Evolutionary conservation across 1,140 invertebrate genomes (phyloP).

Genomic region (Cephus cinctus): DNA sequence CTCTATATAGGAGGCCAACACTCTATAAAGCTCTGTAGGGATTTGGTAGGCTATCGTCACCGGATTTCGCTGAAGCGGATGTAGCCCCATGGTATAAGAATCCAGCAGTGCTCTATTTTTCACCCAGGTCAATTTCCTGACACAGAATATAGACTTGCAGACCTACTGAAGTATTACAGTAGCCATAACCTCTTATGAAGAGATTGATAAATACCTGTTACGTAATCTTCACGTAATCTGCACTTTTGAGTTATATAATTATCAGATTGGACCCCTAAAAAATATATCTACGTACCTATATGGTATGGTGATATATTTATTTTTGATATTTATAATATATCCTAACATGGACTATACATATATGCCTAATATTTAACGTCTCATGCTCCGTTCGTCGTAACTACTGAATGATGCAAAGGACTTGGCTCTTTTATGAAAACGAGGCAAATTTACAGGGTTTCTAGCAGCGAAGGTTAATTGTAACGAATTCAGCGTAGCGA

Average conservation of each 20-base stretch:
- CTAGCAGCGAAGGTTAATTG: slow-evolving; percentile 45
- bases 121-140: no score
- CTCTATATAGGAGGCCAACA: slow-evolving; percentile 37
- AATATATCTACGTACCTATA: no score
- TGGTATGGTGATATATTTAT: no score
- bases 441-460: slow-evolving; percentile 27
- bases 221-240: no score
- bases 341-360: no score
- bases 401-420: no score
- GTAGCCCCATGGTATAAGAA: slow-evolving; percentile 9
- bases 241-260: no score
- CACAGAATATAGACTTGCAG: not conserved
- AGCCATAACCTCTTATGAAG: not conserved
- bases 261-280: no score
- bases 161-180: slow-evolving; percentile 1
- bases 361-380: no score
- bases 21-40: slow-evolving; percentile 41
- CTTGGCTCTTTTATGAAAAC: slow-evolving; percentile 21
- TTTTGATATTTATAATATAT: no score
- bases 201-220: no score
- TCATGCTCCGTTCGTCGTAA: no score
- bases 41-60: slow-evolving; percentile 45
- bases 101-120: not conserved
- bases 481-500: slow-evolving; percentile 53
- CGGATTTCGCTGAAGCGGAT: slow-evolving; percentile 33